These are phyloP conservation scores for Micromussa lordhowensis DNA, from an alignment of 92 coral and sea anemone genomes.

Conservation along the genomic window DNA sequence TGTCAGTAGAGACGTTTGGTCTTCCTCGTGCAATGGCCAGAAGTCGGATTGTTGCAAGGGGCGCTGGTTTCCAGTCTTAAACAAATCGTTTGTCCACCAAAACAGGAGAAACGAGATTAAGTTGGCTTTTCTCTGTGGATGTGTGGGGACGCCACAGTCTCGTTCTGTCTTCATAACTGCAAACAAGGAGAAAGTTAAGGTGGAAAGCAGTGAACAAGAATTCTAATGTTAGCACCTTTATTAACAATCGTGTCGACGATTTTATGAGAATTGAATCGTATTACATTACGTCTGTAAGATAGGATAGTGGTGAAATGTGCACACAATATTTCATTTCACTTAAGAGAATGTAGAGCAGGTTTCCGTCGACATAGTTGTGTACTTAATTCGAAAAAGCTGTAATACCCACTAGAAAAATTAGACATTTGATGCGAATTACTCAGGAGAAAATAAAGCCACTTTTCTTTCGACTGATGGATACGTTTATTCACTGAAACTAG, in stretches of 20 bases:
- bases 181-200: neutral
- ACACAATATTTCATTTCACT: neutral
- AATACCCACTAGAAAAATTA: neutral
- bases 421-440: too few relatives aligned
- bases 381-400: neutral
- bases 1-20: constrained; percentile 23
- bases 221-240: neutral
- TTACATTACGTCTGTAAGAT: neutral
- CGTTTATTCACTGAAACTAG: neutral
- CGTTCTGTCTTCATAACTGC: constrained; percentile 4
- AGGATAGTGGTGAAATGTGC: neutral
- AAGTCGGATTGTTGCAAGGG: constrained; percentile 48
- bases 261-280: neutral
- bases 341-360: neutral
- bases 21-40: constrained; percentile 51
- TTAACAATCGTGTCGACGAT: neutral
- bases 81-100: constrained; percentile 57
- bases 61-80: constrained; percentile 50
- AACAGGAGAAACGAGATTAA: constrained; percentile 38
- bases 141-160: neutral
- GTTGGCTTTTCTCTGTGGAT: constrained; percentile 49
- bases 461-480: neutral
- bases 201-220: neutral
- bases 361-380: neutral
- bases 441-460: neutral